These are phyloP conservation scores for Odontophorus gujanensis DNA, from an alignment of 2,113 vertebrate genomes.

Conservation along the genomic window DNA sequence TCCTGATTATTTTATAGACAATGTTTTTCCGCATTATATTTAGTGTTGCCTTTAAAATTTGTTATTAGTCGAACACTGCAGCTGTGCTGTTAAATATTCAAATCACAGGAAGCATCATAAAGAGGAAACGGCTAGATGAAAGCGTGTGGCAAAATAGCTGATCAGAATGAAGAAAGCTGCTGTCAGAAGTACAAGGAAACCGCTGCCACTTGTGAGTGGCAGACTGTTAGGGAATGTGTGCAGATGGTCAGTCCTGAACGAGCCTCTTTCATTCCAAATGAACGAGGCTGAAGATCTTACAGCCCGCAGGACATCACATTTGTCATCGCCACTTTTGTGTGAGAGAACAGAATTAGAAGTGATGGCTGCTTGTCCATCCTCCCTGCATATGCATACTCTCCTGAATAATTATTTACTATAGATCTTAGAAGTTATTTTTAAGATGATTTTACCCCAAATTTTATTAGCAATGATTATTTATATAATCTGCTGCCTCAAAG, in stretches of 20 bases:
- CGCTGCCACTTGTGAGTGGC: not conserved
- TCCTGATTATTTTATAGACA: not conserved
- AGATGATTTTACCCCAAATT: not conserved
- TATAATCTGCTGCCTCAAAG: not conserved
- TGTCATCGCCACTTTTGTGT: not conserved
- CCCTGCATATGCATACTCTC: not conserved
- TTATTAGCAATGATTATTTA: not conserved
- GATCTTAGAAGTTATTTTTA: not conserved
- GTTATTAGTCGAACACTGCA: not conserved
- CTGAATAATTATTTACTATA: not conserved
- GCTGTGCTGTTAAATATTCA: slow-evolving; percentile 12
- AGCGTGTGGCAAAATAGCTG: not conserved
- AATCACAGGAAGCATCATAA: not conserved
- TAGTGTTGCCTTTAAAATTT: not conserved
- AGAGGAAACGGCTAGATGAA: slow-evolving; percentile 19
- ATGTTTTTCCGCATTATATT: not conserved
- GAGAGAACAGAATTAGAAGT: not conserved
- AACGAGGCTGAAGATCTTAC: not conserved
- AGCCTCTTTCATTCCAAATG: rapidly evolving
- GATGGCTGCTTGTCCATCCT: not conserved
- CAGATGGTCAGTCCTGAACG: not conserved
- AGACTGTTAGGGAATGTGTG: not conserved
- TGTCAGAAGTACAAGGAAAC: slow-evolving; percentile 38
- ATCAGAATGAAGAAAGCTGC: slow-evolving; percentile 3
- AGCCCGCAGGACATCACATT: not conserved